Conservation (phyloP, 2,888 invertebrate species). For the Chesias legatella region DNA sequence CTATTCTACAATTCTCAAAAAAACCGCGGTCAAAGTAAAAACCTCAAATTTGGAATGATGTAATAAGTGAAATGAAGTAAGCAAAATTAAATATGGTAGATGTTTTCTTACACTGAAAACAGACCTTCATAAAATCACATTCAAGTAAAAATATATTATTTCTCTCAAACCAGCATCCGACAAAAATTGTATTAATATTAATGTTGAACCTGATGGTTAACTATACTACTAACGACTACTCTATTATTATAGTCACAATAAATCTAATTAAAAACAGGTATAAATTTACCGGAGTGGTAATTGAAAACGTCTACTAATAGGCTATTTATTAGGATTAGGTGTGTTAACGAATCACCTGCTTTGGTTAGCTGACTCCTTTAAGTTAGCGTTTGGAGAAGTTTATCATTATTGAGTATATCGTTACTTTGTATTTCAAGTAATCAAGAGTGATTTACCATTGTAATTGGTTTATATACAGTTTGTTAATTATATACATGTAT, state of each 20-base stretch:
- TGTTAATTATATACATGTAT: too few relatives aligned
- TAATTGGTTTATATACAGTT: too few relatives aligned
- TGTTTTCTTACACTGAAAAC: too few relatives aligned
- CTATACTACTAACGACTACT: conserved; percentile 5
- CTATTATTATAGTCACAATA: conserved; percentile 17
- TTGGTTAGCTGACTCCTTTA: conserved; percentile 42
- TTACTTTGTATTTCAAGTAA: conserved; percentile 3
- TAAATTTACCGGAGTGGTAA: conserved; percentile 70
- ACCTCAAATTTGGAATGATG: too few relatives aligned
- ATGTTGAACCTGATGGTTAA: conserved; percentile 2
- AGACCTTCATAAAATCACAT: too few relatives aligned
- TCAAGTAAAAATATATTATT: background rate
- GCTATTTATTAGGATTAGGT: conserved; percentile 72
- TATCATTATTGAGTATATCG: conserved; percentile 13
- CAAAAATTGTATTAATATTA: conserved; percentile 1
- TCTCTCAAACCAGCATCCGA: background rate
- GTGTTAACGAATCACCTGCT: conserved; percentile 63
- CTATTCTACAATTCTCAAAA: too few relatives aligned
- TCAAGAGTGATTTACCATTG: too few relatives aligned
- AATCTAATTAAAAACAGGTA: conserved; percentile 27
- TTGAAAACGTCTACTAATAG: conserved; percentile 73
- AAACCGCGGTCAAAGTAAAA: too few relatives aligned
- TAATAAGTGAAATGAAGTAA: too few relatives aligned
- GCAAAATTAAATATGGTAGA: too few relatives aligned
- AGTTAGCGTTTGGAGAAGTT: conserved; percentile 24